A percentile compares a stretch with the other conserved stretches of the same genome.
Evolutionary conservation across 2,888 invertebrate genomes (phyloP).

Genomic region (Hypomecis atomaria): DNA sequence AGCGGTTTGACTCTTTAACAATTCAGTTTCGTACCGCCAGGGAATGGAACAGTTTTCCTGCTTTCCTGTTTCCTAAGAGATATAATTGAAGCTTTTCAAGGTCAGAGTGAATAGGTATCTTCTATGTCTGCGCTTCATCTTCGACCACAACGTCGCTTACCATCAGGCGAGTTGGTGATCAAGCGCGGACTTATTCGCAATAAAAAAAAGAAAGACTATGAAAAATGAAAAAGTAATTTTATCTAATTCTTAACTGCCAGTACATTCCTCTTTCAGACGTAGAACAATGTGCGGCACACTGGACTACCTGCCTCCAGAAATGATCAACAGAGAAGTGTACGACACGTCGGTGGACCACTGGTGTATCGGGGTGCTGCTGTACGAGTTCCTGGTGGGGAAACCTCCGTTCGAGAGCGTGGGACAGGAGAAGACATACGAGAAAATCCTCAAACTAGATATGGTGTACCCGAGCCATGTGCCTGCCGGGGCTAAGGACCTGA

Average conservation of each 20-base stretch:
- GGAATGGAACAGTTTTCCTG: no score
- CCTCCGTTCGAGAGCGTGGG: conserved; percentile 96
- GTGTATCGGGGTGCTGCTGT: conserved; percentile 95
- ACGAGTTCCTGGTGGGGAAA: conserved; percentile 96
- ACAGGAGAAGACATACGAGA: conserved; percentile 88
- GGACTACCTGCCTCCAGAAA: conserved; percentile 98
- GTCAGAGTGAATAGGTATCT: no score
- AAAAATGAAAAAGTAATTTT: no score
- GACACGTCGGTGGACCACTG: conserved; percentile 94
- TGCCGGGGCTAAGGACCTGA: conserved; percentile 90
- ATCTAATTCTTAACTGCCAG: background rate
- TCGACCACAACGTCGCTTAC: no score
- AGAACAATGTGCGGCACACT: conserved; percentile 97
- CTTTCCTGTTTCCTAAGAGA: no score
- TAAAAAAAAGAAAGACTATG: no score
- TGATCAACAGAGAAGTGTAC: conserved; percentile 93
- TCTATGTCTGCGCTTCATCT: no score
- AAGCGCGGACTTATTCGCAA: no score
- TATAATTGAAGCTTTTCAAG: no score
- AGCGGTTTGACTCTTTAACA: no score
- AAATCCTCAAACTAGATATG: conserved; percentile 87
- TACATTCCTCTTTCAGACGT: conserved; percentile 80
- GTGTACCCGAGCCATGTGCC: conserved; percentile 87
- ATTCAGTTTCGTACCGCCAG: no score
- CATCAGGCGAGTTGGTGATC: no score